Base-by-base conservation (phyloP, 2,113 vertebrate genomes). In the Bothrops jararaca region DNA sequence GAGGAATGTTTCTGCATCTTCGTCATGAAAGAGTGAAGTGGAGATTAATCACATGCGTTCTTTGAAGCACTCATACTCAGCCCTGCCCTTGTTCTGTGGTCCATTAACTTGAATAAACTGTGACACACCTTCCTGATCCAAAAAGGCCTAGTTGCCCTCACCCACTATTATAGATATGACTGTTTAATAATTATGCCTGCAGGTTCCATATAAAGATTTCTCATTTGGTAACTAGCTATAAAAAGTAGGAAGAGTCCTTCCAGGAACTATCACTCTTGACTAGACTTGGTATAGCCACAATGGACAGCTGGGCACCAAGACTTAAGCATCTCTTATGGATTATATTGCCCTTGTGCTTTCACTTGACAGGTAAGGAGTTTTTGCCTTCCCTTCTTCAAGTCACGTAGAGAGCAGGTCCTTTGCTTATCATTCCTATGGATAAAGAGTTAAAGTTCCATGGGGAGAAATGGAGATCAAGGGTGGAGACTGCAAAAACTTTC, bases 111-210 rank as follows among this genome's bases (percentile, higher is more conserved):
- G 80, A 93, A 93, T 93, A 90, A 93, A 18, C 23, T 29, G 22
- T 53, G 54, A 48, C 92, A 90, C 88, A 90, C 89, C 89, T 34
- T 86, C 56, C 60, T 42, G 24, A 90, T 50, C n/a, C 24, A 42
- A 90, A 64, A n/a, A 53, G 29, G 56, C 54, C 85, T n/a, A 58
- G 26, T 64, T 90, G 56, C 10, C 60, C 48, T 93, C 13, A 42
- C 89, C 88, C 88, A 85, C 88, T n/a, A 34, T n/a, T 88, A 92
- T n/a, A 90, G 89, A 92, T 87, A 52, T 42, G 88, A 89, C 42
- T 50, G 53, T 12, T n/a, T 11, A 12, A 15, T 34, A 69, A 86
- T 64, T 34, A 86, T 0, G 24, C 20, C 13, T 54, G n/a, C 50
- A 53, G n/a, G 53, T 85, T 3, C 4, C 64, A 58, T 58, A 60